Conservation (phyloP, 2,113 vertebrate genomes). For the Zapornia atra region DNA sequence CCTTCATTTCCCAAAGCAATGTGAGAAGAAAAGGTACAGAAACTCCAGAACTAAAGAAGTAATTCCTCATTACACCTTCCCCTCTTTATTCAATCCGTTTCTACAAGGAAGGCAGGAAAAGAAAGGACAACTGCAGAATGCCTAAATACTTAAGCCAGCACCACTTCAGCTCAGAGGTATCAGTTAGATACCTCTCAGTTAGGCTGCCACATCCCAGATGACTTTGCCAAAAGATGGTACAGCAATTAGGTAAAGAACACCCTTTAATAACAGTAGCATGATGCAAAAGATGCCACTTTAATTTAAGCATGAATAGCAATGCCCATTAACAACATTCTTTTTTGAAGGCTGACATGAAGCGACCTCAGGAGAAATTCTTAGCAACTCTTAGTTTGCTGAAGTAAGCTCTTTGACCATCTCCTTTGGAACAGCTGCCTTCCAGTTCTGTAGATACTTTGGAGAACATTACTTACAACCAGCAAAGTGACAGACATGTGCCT, state of each 20-base stretch:
- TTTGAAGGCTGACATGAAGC: background rate
- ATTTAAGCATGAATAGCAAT: background rate
- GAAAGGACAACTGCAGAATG: background rate
- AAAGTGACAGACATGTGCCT: background rate
- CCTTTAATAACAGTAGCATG: background rate
- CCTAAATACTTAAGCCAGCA: background rate
- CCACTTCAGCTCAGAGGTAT: background rate
- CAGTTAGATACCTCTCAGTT: background rate
- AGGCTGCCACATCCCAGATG: background rate
- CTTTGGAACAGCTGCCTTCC: background rate
- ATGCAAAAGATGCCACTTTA: background rate
- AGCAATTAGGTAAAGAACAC: background rate
- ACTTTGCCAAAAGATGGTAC: background rate
- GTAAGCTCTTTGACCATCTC: background rate
- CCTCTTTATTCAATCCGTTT: background rate
- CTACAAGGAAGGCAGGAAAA: background rate
- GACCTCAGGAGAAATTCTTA: background rate
- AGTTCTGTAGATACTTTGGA: background rate
- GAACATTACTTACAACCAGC: background rate
- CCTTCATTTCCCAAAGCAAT: background rate
- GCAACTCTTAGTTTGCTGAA: background rate
- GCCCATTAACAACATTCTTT: background rate
- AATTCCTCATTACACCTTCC: background rate
- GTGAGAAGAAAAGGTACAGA: background rate
- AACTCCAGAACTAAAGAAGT: background rate